Evolutionary conservation across 2,888 invertebrate genomes (phyloP).

Genomic region (Girardia tigrina): DNA sequence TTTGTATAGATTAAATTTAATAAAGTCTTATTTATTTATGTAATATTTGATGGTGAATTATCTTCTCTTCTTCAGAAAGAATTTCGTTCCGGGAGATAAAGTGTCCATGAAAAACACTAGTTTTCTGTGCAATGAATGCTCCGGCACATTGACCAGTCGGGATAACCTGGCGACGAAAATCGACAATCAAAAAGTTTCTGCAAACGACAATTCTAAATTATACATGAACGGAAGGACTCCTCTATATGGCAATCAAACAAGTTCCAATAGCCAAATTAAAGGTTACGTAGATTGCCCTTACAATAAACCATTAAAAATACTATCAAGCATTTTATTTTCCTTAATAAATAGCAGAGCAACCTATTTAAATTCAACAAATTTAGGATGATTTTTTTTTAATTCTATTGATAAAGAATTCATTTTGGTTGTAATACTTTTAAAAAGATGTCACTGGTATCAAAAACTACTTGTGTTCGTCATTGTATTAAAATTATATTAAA

Average conservation of each 20-base stretch:
- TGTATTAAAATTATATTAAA: no score
- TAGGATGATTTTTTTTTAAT: not conserved
- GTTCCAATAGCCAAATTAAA: not conserved
- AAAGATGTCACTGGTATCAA: not conserved
- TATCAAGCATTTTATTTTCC: not conserved
- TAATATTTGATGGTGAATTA: not conserved
- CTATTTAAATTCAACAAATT: not conserved
- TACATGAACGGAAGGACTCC: not conserved
- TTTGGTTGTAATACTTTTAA: no score
- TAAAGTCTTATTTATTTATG: no score
- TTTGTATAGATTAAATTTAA: no score
- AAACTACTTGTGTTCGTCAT: no score
- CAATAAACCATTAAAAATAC: no score
- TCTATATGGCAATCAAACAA: not conserved
- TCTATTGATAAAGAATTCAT: not conserved
- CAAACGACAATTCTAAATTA: not conserved
- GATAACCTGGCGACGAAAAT: not conserved
- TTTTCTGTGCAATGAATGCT: not conserved
- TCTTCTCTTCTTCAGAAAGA: not conserved
- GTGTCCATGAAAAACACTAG: not conserved
- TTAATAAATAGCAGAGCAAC: not conserved
- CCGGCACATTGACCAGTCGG: not conserved
- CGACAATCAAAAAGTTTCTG: not conserved
- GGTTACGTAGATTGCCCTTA: not conserved
- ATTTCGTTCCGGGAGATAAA: not conserved